These are phyloP conservation scores for Rhyacophila evoluta DNA, from an alignment of 2,888 invertebrate species.

Conservation along the genomic window DNA sequence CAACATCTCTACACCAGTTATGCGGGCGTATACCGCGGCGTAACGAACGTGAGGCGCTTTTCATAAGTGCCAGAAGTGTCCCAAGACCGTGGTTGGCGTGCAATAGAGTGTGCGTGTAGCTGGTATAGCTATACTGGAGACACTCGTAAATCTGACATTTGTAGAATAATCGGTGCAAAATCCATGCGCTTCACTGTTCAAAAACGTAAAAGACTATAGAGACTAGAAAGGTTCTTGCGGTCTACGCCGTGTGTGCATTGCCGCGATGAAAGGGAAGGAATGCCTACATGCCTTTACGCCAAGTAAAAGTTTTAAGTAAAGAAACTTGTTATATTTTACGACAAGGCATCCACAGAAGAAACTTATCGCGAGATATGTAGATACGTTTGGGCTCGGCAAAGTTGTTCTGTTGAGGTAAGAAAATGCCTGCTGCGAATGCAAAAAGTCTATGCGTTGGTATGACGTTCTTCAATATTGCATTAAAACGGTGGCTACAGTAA, in stretches of 20 bases:
- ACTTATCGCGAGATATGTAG: conserved; percentile 25
- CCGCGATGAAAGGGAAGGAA: conserved; percentile 37
- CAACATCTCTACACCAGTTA: too few species aligned
- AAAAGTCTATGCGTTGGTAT: neutral
- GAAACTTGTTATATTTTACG: conserved; percentile 52
- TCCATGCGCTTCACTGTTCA: conserved; percentile 1
- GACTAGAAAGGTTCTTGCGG: conserved; percentile 20
- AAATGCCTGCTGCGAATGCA: neutral
- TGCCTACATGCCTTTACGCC: conserved; percentile 31
- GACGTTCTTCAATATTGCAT: too few species aligned
- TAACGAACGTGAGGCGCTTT: too few species aligned
- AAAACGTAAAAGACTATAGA: conserved; percentile 4
- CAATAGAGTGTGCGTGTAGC: too few species aligned
- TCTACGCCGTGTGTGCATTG: conserved; percentile 29
- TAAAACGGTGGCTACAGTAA: too few species aligned
- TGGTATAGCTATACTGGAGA: too few species aligned
- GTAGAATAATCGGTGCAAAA: too few species aligned
- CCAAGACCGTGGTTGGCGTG: too few species aligned
- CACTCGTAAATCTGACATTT: too few species aligned
- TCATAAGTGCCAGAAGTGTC: too few species aligned
- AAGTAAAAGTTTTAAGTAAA: conserved; percentile 54
- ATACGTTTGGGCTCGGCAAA: conserved; percentile 27
- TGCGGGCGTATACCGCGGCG: too few species aligned
- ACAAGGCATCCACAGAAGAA: conserved; percentile 16
- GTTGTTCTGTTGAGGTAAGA: neutral